Evolutionary conservation across 1,140 invertebrate genomes (phyloP), one percentile per base, ranked within the genome.

Genomic region (Globodera rostochiensis): DNA sequence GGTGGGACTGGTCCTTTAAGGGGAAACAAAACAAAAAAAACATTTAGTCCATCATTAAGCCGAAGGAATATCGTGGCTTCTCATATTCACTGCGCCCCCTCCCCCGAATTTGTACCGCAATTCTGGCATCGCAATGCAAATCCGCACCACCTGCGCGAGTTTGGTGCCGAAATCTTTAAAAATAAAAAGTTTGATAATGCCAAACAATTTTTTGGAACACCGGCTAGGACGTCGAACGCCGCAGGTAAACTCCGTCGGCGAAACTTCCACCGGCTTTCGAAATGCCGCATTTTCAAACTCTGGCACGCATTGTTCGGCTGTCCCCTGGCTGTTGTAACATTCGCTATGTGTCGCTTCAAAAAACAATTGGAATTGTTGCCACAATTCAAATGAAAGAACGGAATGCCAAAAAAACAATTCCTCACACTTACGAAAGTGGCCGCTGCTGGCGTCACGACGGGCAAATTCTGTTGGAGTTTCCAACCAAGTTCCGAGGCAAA

Each of bases 261-360:
- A 97, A 3, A 94, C 94, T 82, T 97, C 95, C 87, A 98, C 95
- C 60, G 92, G 90, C 6, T 94, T 91, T 84, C 93, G 93, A 91
- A 94, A 98, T 2, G 96, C 97, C 4, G 96, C 95, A 90, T 99
- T 99, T 87, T 95, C 94, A 90, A 98, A 98, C 80, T 94, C 94
- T 0, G 97, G 96, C 84, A 96, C 94, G 90, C 97, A 98, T 92
- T 94, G 93, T 94, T 96, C 92, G 21, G 92, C 87, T 21, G 83
- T 79, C 57, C 90, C 89, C 6, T 83, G 83, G 11, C 85, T 74
- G 85, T 93, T 91, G 83, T 92, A 92, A 86, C 92, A 93, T 53
- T 71, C 45, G 82, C 88, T 76, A 8, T 74, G 2, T 21, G 57
- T 74, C n/a, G 15, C 73, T 50, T 66, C 7, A 74, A 45, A 50